Percentiles rank a stretch among this genome's conserved stretches.
phyloP scores from a whole-genome alignment of 2,888 invertebrate genomes.

The Branchipolynoe longqiensis region DNA sequence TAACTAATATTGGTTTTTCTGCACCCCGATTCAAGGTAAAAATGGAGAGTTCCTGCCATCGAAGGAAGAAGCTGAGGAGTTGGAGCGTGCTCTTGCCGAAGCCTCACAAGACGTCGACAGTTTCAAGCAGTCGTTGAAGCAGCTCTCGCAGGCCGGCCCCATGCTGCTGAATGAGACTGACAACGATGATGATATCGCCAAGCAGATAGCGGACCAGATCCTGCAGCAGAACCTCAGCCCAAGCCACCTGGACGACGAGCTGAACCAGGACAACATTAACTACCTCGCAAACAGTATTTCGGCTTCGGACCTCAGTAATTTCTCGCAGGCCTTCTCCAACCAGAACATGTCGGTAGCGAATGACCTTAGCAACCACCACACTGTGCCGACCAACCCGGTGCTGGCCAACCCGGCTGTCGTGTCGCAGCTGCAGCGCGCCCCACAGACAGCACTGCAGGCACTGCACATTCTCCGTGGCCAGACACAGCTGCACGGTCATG shows the following conservation, averaged over 20 bases:
- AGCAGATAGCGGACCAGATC: conserved; percentile 70
- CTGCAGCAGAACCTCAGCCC: conserved; percentile 64
- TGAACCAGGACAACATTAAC: conserved; percentile 49
- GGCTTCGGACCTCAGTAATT: conserved; percentile 61
- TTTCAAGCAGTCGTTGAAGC: conserved; percentile 75
- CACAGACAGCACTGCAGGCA: conserved; percentile 29
- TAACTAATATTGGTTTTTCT: background rate
- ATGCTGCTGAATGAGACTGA: conserved; percentile 65
- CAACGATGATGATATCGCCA: conserved; percentile 72
- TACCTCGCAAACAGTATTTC: conserved; percentile 64
- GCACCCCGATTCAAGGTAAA: conserved; percentile 84
- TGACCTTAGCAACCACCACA: background rate
- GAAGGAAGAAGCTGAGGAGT: conserved; percentile 92
- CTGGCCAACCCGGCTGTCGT: background rate
- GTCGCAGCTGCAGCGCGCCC: conserved; percentile 19
- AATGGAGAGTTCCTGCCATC: conserved; percentile 88
- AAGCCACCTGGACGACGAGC: conserved; percentile 30
- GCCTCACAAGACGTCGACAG: conserved; percentile 84
- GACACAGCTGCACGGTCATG: background rate
- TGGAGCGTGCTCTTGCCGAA: conserved; percentile 91
- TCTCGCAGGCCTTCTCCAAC: conserved; percentile 62
- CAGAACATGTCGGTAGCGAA: background rate
- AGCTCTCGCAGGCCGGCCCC: conserved; percentile 68
- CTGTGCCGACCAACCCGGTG: background rate
- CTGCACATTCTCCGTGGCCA: conserved; percentile 22